Base-by-base conservation (phyloP, 2,888 invertebrate genomes). In the Lycaena phlaeas region DNA sequence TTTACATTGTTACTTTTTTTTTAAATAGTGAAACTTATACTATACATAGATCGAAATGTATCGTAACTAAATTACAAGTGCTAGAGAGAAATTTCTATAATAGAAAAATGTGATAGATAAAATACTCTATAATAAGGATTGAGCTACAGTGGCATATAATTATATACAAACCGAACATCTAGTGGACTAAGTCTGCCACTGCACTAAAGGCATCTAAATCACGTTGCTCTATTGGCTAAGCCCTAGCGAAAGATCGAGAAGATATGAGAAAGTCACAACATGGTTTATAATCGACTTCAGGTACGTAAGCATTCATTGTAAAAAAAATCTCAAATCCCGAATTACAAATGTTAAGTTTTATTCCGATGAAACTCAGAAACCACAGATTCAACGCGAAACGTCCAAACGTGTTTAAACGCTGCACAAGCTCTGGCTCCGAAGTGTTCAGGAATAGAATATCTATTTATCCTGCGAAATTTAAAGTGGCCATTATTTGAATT, bases 221-320 rank as follows among this genome's bases (percentile, higher is more conserved):
- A 81, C 76, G 72, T 66, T 58, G 54, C 71, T 74, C 2, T 74
- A 53, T 54, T 59, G 71, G 71, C 79, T 76, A 78, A 73, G 75
- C 72, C 71, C 70, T 64, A 63, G 52, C 53, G 50, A 67, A 56
- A 63, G 59, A 60, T 61, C 66, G 59, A 68, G 70, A 60, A 74
- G 77, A 79, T 79, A 79, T 79, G 79, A 75, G 71, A 72, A 67
- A 70, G 48, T 77, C 75, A 76, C 74, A 79, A 78, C 71, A 56
- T 70, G 63, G 61, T 63, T 63, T 48, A 42, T 29, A 43, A 40
- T 18, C n/a, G 5, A 30, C 12, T 4, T 17, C 10, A 30, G 30
- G 30, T 17, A 17, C 15, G 14, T 30, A 15, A 30, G 17, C 30
- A 17, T 14, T 28, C n/a, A 11, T 14, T 9, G 14, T 11, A 14